Evolutionary conservation across 2,113 vertebrate species (phyloP), one percentile per base, ranked within the genome.

Genomic region (Progne subis): DNA sequence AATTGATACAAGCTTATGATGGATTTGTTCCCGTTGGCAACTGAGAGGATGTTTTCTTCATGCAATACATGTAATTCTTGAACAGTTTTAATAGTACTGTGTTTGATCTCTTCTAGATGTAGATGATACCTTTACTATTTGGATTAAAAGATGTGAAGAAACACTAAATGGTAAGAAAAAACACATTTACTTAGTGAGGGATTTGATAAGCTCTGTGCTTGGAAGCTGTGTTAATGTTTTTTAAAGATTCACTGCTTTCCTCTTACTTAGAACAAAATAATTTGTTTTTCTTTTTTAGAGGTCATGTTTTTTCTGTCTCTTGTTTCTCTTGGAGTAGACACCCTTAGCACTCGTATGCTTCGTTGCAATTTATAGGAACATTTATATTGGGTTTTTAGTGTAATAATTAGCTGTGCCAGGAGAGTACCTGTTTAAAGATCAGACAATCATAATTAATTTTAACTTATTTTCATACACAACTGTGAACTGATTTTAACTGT

Each of bases 71-170:
- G 24, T 24, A 47, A 43, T 74, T 15, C 67, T 71, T 83, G n/a
- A 68, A 74, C 46, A 82, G n/a, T 91, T 86, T 44, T 90, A 91
- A 82, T 59, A 6, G 81, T 72, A 5, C 15, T 91, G 26, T 90
- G 31, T 89, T 83, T 93, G 90, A 61, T 95, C 55, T 92, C 71
- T 95, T 92, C 32, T 97, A 99, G 99, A 81, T 96, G 95, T 98
- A 65, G 98, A 98, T 95, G 94, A 97, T 94, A 96, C 97, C 18
- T 99, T 99, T 97, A 95, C 97, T 92, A 53, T 97, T 91, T 99
- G 99, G 99, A 98, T 99, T 95, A 98, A 98, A 95, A 98, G 93
- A 46, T 99, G 99, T 97, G 98, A 99, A 84, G 99, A 99, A 95
- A 98, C 94, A 80, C 95, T 99, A 95, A 98, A 94, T 1, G 97